phyloP scores from a whole-genome alignment of 2,888 invertebrate species.

The Melanargia galathea region DNA sequence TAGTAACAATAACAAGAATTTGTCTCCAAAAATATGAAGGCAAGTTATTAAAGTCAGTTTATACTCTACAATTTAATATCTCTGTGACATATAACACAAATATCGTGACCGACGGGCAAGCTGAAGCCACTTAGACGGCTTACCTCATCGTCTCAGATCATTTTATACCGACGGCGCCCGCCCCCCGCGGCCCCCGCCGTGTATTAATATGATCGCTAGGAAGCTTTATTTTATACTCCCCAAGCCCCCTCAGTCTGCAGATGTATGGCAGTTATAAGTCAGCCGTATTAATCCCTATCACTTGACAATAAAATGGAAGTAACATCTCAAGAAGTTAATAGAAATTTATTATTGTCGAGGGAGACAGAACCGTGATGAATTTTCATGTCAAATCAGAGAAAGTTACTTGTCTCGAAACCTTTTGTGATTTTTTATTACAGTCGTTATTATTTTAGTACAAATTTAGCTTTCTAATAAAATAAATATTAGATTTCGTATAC shows the following conservation, averaged over 20 bases:
- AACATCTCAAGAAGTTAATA: conserved; percentile 78
- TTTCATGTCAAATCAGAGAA: conserved; percentile 46
- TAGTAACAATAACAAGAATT: too few species aligned
- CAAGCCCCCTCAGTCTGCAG: conserved; percentile 65
- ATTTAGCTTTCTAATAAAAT: neutral
- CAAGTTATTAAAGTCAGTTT: neutral
- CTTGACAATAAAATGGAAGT: conserved; percentile 78
- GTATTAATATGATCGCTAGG: conserved; percentile 79
- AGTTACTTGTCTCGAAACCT: conserved; percentile 13
- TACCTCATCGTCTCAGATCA: conserved; percentile 68
- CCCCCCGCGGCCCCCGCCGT: conserved; percentile 51
- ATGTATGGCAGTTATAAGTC: conserved; percentile 82
- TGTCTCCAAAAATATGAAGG: neutral
- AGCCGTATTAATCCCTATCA: conserved; percentile 80
- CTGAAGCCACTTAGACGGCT: conserved; percentile 66
- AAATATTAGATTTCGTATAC: neutral
- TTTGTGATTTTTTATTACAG: conserved; percentile 10
- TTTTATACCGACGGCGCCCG: conserved; percentile 50
- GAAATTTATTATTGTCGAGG: conserved; percentile 71
- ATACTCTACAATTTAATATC: neutral
- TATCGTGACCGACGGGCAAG: conserved; percentile 40
- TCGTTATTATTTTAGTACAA: neutral
- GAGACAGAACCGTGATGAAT: conserved; percentile 58
- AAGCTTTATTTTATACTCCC: conserved; percentile 78
- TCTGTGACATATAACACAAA: conserved; percentile 33